Percentiles rank a stretch among this genome's conserved stretches.
Conservation (phyloP, 2,113 vertebrate genomes). For the Pterophyllum scalare region DNA sequence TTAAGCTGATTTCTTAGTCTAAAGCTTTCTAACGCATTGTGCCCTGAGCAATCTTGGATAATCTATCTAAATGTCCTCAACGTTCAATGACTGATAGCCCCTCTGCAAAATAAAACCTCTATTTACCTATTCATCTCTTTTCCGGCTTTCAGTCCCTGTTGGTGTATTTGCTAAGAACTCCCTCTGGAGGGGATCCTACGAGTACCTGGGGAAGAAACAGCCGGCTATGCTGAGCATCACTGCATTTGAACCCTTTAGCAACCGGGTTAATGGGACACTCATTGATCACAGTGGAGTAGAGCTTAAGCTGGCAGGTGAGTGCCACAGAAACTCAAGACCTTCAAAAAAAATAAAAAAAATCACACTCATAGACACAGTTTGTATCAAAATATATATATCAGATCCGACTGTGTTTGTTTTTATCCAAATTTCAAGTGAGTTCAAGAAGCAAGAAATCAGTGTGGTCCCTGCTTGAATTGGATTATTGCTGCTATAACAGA, state of each 20-base stretch:
- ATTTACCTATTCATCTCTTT: background rate
- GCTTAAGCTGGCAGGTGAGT: conserved; percentile 89
- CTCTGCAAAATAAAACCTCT: background rate
- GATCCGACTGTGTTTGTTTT: background rate
- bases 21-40: background rate
- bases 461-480: background rate
- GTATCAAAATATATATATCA: background rate
- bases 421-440: conserved; percentile 2
- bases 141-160: conserved; percentile 84
- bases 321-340: background rate
- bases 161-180: conserved; percentile 96
- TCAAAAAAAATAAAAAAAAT: background rate
- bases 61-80: background rate
- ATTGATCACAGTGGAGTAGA: conserved; percentile 96
- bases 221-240: conserved; percentile 96
- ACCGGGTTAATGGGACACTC: conserved; percentile 93
- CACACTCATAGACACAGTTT: background rate
- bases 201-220: conserved; percentile 97
- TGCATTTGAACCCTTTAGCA: conserved; percentile 87
- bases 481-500: conserved; percentile 26
- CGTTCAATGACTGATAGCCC: background rate
- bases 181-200: conserved; percentile 97
- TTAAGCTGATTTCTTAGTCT: background rate
- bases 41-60: background rate
- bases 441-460: conserved; percentile 13